A percentile compares a stretch with the other conserved stretches of the same genome.
Evolutionary conservation across 2,113 vertebrate genomes (phyloP).

Genomic region (Rostratula benghalensis): DNA sequence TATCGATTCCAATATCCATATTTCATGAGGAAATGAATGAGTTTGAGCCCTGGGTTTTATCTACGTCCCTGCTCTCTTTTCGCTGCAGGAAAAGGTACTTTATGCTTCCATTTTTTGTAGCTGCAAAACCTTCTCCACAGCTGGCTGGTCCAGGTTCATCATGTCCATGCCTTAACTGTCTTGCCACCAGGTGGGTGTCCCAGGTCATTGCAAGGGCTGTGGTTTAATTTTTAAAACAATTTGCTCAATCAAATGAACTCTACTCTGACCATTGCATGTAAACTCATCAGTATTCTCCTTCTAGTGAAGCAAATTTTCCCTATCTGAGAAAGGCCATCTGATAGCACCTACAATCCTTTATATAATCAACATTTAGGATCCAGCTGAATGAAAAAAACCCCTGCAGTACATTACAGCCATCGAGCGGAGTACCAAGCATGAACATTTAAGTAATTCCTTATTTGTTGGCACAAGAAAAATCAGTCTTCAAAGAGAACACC

Average conservation of each 20-base stretch:
- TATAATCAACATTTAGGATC: background rate
- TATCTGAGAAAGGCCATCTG: background rate
- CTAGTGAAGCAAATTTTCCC: background rate
- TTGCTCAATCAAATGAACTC: background rate
- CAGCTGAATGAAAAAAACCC: background rate
- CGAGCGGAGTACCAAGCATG: background rate
- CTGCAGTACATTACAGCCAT: background rate
- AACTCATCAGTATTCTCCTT: background rate
- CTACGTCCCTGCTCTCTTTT: background rate
- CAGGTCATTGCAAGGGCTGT: background rate
- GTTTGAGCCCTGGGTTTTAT: background rate
- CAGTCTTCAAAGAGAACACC: background rate
- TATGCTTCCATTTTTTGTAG: background rate
- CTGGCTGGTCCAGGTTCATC: background rate
- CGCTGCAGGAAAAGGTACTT: background rate
- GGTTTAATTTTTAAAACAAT: background rate
- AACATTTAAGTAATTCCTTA: constrained; percentile 39
- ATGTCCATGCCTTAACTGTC: background rate
- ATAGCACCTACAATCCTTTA: background rate
- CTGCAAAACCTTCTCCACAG: background rate
- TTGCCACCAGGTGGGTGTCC: background rate
- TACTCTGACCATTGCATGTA: background rate
- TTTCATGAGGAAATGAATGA: background rate
- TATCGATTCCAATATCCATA: background rate
- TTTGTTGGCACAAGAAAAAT: constrained; percentile 38